Conservation (phyloP, 2,113 vertebrate genomes). For the Tor tambroides region DNA sequence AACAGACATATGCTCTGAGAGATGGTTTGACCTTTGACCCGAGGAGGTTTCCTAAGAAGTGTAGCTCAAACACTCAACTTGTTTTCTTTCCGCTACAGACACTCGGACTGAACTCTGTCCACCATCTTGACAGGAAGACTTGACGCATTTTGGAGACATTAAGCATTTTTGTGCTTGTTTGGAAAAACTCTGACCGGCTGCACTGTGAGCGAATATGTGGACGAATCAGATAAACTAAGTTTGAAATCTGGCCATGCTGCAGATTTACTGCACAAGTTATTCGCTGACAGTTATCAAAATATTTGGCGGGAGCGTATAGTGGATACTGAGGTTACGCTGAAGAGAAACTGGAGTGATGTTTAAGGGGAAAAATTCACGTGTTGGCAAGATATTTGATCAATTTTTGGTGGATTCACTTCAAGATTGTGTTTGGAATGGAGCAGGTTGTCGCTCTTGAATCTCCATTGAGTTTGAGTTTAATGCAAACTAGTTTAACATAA, state of each 20-base stretch:
- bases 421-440: background rate
- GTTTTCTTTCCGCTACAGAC: slow-evolving; percentile 30
- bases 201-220: slow-evolving; percentile 32
- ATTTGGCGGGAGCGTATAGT: background rate
- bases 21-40: slow-evolving; percentile 22
- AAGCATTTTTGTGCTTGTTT: slow-evolving; percentile 41
- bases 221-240: slow-evolving; percentile 39
- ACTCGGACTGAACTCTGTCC: slow-evolving; percentile 29
- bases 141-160: slow-evolving; percentile 35
- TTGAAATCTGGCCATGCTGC: slow-evolving; percentile 38
- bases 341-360: slow-evolving; percentile 39
- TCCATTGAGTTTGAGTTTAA: background rate
- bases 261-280: slow-evolving; percentile 31
- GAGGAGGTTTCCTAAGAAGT: slow-evolving; percentile 21
- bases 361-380: background rate
- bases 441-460: background rate
- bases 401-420: background rate
- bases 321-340: slow-evolving; percentile 24
- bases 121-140: slow-evolving; percentile 15
- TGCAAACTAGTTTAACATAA: background rate
- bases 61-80: slow-evolving; percentile 34
- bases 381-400: background rate
- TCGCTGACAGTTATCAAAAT: slow-evolving; percentile 42
- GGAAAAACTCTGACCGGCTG: slow-evolving; percentile 40
- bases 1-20: background rate